Percentiles rank a stretch among this genome's conserved stretches.
Evolutionary conservation across 2,888 invertebrate species (phyloP).

Genomic region (Drosophila cracens): DNA sequence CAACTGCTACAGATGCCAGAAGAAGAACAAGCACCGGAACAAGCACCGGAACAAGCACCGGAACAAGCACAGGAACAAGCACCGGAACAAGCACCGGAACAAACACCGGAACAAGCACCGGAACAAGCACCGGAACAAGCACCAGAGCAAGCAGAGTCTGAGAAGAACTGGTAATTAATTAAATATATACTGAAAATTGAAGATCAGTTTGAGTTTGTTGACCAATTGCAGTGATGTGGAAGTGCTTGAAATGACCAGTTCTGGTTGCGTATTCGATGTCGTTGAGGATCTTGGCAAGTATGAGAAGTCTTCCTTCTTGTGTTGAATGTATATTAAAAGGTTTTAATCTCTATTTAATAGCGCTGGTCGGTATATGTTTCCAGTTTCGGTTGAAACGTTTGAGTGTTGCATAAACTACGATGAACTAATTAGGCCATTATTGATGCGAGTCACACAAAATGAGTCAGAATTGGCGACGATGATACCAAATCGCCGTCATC

Average conservation of each 20-base stretch:
- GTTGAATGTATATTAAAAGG: neutral
- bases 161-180: constrained; percentile 1
- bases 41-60: neutral
- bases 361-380: constrained; percentile 33
- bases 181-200: no score
- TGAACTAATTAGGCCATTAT: constrained; percentile 27
- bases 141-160: neutral
- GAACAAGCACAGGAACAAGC: neutral
- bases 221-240: constrained; percentile 12
- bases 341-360: constrained; percentile 7
- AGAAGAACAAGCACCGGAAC: no score
- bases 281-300: constrained; percentile 30
- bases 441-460: constrained; percentile 1
- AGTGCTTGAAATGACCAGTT: neutral
- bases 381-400: constrained; percentile 43
- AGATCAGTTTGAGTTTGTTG: neutral
- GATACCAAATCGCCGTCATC: constrained; percentile 1
- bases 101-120: neutral
- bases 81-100: neutral
- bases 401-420: constrained; percentile 33
- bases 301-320: neutral
- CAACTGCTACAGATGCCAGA: constrained; percentile 19
- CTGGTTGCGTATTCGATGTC: constrained; percentile 18
- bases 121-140: neutral
- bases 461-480: constrained; percentile 10